Conservation (phyloP, 2,113 vertebrate genomes). For the Capreolus pygargus region DNA sequence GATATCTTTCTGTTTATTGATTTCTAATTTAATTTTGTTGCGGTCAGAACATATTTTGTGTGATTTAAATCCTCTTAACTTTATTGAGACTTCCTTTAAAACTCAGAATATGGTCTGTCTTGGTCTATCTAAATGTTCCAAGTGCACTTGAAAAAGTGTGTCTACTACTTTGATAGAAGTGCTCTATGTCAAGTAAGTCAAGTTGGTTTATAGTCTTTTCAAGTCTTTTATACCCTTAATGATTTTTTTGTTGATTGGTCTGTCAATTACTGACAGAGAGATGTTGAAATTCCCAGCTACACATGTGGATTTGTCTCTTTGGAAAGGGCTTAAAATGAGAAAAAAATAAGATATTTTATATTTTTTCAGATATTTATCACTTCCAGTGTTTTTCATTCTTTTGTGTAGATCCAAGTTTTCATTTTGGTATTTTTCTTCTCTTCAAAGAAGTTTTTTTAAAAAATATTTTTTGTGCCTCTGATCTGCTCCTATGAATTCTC, state of each 20-base stretch:
- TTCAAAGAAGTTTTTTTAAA: neutral
- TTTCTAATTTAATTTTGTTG: conserved; percentile 5
- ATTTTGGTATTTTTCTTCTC: conserved; percentile 11
- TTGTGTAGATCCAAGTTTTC: neutral
- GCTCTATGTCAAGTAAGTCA: neutral
- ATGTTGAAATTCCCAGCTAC: neutral
- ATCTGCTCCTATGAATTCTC: neutral
- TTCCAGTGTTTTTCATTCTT: neutral
- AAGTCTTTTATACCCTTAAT: neutral
- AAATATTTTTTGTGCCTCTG: neutral
- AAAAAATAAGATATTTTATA: neutral
- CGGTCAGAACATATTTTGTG: neutral
- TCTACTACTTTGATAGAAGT: neutral
- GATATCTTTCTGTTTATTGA: neutral
- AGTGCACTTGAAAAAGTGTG: neutral
- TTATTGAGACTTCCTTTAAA: neutral
- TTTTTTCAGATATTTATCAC: neutral
- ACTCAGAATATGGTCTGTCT: neutral
- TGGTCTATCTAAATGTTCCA: neutral
- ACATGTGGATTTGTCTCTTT: neutral
- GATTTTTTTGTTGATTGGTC: neutral
- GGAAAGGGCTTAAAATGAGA: neutral
- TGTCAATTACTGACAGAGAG: neutral
- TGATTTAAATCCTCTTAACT: conserved; percentile 22
- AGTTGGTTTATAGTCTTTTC: neutral